These are phyloP conservation scores for Orycteropus afer DNA, from an alignment of 2,113 vertebrate species.

Conservation along the genomic window DNA sequence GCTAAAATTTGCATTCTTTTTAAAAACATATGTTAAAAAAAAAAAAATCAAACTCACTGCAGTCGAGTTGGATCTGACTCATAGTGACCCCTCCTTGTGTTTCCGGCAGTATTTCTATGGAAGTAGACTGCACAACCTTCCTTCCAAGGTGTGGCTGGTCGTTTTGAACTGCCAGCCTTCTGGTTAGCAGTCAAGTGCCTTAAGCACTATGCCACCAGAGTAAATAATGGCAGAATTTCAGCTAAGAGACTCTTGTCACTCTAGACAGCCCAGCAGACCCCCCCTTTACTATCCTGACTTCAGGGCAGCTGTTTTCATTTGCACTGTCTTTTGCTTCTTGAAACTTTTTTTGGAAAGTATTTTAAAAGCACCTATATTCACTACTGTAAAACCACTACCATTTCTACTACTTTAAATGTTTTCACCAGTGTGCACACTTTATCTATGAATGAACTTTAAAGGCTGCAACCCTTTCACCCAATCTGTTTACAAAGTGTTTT, in stretches of 20 bases:
- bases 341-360: background rate
- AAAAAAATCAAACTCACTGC: no score
- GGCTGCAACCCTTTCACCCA: background rate
- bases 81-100: no score
- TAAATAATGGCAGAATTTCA: no score
- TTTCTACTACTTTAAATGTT: background rate
- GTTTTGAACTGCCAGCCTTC: no score
- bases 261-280: background rate
- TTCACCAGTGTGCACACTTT: background rate
- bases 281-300: background rate
- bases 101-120: no score
- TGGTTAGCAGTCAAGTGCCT: no score
- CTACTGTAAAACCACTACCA: background rate
- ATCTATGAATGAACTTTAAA: background rate
- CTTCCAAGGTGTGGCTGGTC: no score
- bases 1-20: no score
- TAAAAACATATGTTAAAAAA: no score
- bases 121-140: no score
- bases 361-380: background rate
- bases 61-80: no score
- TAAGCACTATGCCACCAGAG: no score
- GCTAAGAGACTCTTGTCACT: background rate
- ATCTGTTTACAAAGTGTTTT: conserved; percentile 41
- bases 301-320: background rate
- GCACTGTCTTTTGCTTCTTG: background rate